phyloP scores from a whole-genome alignment of 2,888 invertebrate genomes.

The Euplexia lucipara region DNA sequence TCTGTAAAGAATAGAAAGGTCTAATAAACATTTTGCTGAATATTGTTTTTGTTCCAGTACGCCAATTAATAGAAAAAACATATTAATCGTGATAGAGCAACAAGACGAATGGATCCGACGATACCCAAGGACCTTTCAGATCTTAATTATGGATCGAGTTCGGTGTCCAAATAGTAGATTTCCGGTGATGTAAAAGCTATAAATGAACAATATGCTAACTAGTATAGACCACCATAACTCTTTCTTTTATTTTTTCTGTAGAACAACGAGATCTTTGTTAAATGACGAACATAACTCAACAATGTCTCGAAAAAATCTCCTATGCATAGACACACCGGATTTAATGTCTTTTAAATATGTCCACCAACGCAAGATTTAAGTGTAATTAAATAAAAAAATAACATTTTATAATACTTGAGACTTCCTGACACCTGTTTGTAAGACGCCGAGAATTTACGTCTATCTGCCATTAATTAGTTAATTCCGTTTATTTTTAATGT shows the following conservation, averaged over 20 bases:
- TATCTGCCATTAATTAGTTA: slow-evolving; percentile 66
- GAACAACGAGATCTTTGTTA: slow-evolving; percentile 25
- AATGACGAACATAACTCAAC: slow-evolving; percentile 40
- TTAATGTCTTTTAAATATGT: slow-evolving; percentile 57
- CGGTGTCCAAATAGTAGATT: slow-evolving; percentile 6
- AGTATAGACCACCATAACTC: slow-evolving; percentile 10
- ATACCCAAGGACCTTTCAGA: not conserved
- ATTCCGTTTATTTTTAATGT: slow-evolving; percentile 69
- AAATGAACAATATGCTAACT: slow-evolving; percentile 21
- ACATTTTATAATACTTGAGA: slow-evolving; percentile 52
- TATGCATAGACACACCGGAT: slow-evolving; percentile 50
- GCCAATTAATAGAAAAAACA: not conserved
- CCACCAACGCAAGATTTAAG: slow-evolving; percentile 62
- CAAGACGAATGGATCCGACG: not conserved
- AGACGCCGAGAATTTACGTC: slow-evolving; percentile 68
- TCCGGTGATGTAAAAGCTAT: slow-evolving; percentile 5
- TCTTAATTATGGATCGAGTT: not conserved
- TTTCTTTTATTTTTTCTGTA: slow-evolving; percentile 37
- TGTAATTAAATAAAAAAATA: slow-evolving; percentile 69
- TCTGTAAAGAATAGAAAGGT: slow-evolving; percentile 76
- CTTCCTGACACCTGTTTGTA: slow-evolving; percentile 72
- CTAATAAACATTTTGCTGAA: not conserved
- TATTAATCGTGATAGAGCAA: not conserved
- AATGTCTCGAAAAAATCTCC: slow-evolving; percentile 46
- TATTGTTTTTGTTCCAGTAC: not conserved